Base-by-base conservation (phyloP, 2,113 vertebrate genomes). In the Sphaerodactylus townsendi region DNA sequence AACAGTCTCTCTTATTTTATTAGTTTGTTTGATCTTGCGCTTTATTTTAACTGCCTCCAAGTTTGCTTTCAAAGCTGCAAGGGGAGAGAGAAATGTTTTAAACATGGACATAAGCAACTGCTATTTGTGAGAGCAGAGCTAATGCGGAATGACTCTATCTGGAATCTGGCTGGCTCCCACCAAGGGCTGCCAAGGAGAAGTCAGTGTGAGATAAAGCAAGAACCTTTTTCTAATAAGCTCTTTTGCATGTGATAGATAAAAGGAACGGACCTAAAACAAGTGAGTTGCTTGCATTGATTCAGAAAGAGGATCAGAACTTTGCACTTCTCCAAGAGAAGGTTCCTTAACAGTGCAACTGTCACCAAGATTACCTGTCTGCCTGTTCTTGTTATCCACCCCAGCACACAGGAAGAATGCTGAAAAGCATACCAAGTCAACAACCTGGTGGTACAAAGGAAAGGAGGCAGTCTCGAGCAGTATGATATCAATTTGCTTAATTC, bases 181-280 rank as follows among this genome's bases (percentile, higher is more conserved):
- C 79, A 81, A 28, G 7, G 69, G 41, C 62, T 78, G 76, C 62
- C 82, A 80, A 82, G 79, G 69, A 93, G 85, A 86, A 70, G 62
- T 0, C 19, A 14, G 50, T 48, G 87, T 33, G 37, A 39, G 77
- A 64, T 70, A 76, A n/a, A 37, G n/a, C 77, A 48, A 82, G 79
- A 62, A 73, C 87, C 83, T 90, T 90, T n/a, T 84, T 81, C 65
- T 72, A 82, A 50, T 88, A 87, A 65, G 44, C 39, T 64, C 21
- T 7, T 28, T 59, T 82, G 46, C 0, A 13, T 3, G 65, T 23
- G 64, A 65, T 84, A 65, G 44, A 6, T 2, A 46, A 0, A 5
- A 73, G n/a, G 28, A 33, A 3, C 72, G 0, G 1, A 89, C 81
- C 79, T 53, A 82, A 82, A 90, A 25, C 1, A 72, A 85, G 21